Percentiles rank a stretch among this genome's conserved stretches.
Evolutionary conservation across 2,797 vertebrate genomes (phyloP).

Genomic region (Pangasius djambal): DNA sequence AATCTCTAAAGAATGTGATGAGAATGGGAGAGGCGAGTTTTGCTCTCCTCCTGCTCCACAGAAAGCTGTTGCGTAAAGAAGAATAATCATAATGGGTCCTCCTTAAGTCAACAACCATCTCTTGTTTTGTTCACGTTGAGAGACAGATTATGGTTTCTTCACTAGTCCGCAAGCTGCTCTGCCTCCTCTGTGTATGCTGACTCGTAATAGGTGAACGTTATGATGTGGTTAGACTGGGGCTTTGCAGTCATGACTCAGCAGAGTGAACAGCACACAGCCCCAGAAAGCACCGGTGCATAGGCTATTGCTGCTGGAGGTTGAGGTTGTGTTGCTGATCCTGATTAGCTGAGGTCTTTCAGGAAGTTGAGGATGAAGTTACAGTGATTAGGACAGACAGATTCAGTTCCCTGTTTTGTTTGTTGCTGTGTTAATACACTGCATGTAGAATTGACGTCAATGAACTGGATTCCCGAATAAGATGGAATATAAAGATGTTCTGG

Average conservation of each 20-base stretch:
- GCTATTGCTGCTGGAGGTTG: background rate
- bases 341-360: background rate
- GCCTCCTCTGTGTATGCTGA: background rate
- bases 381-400: background rate
- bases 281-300: background rate
- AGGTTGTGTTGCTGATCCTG: background rate
- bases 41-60: background rate
- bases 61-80: background rate
- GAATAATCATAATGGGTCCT: background rate
- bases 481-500: background rate
- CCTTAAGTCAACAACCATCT: background rate
- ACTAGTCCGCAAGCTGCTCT: background rate
- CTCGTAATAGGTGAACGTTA: background rate
- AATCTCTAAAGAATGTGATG: background rate
- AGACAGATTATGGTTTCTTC: constrained; percentile 3
- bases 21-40: background rate
- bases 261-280: background rate
- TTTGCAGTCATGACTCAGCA: constrained; percentile 15
- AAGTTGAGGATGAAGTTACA: background rate
- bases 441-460: background rate
- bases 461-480: background rate
- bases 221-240: background rate
- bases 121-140: background rate
- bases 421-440: background rate
- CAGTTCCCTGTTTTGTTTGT: background rate